phyloP scores from a whole-genome alignment of 2,113 vertebrate species.

The Sander lucioperca region DNA sequence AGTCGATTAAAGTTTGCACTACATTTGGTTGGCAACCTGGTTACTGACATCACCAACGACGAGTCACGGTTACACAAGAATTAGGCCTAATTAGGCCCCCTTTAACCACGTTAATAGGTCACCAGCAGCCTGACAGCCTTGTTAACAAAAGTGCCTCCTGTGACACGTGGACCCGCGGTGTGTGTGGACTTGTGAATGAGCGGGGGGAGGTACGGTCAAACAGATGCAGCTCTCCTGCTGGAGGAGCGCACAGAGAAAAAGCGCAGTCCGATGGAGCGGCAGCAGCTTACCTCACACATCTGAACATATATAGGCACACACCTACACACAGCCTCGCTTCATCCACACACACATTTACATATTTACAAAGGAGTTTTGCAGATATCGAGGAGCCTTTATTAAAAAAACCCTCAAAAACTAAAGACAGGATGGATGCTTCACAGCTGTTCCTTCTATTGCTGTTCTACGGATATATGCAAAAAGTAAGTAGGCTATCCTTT shows the following conservation, averaged over 20 bases:
- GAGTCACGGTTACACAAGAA: not conserved
- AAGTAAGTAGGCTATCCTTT: constrained; percentile 58
- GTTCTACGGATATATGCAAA: constrained; percentile 49
- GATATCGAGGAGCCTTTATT: not conserved
- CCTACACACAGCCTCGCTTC: no score
- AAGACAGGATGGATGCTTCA: constrained; percentile 68
- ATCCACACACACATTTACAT: not conserved
- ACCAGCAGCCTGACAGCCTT: constrained; percentile 7
- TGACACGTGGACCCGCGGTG: not conserved
- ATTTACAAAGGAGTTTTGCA: not conserved
- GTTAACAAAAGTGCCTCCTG: constrained; percentile 15
- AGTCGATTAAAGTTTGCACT: not conserved
- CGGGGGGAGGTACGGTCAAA: constrained; percentile 5
- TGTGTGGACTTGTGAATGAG: constrained; percentile 55
- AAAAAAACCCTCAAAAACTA: constrained; percentile 12
- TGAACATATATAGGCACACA: not conserved
- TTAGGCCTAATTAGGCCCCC: not conserved
- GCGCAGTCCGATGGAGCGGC: constrained; percentile 54
- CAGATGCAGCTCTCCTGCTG: constrained; percentile 25
- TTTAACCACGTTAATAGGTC: not conserved
- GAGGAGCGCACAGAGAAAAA: constrained; percentile 43
- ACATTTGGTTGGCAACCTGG: no score
- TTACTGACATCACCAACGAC: not conserved
- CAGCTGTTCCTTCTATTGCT: constrained; percentile 59
- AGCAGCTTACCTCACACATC: constrained; percentile 3